Percentiles rank a stretch among this genome's conserved stretches.
Conservation (phyloP, 2,113 vertebrate species). For the Corynorhinus townsendii region DNA sequence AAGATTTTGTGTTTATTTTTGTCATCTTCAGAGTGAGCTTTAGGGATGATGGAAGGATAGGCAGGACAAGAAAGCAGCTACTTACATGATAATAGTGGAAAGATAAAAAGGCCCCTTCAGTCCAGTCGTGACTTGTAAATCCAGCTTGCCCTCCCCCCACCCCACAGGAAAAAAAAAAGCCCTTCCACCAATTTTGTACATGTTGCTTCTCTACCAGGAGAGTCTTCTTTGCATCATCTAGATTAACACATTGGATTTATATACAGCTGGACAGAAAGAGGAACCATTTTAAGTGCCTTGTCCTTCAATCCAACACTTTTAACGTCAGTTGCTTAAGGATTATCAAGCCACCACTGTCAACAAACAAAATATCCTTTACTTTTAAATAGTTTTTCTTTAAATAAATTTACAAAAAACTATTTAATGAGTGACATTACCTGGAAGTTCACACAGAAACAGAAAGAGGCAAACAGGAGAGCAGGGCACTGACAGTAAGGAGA, state of each 20-base stretch:
- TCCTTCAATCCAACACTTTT: conserved; percentile 71
- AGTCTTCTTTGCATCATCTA: conserved; percentile 63
- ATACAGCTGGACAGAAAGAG: conserved; percentile 75
- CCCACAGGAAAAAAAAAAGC: conserved; percentile 31
- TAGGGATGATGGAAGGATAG: conserved; percentile 74
- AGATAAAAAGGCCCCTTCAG: conserved; percentile 79
- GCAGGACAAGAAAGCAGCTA: conserved; percentile 83
- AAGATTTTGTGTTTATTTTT: conserved; percentile 71
- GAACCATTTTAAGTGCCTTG: conserved; percentile 73
- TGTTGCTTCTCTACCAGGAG: conserved; percentile 66
- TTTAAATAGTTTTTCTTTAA: conserved; percentile 75
- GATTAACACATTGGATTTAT: conserved; percentile 65
- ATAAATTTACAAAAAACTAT: conserved; percentile 64
- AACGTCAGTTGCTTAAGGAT: conserved; percentile 78
- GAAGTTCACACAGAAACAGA: conserved; percentile 80
- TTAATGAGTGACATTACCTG: conserved; percentile 71
- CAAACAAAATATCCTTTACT: conserved; percentile 70
- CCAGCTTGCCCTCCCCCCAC: conserved; percentile 61
- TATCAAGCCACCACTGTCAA: conserved; percentile 83
- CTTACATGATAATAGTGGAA: conserved; percentile 84
- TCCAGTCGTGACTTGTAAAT: conserved; percentile 80
- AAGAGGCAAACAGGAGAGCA: conserved; percentile 77
- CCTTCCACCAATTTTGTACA: conserved; percentile 56
- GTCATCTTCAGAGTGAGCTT: conserved; percentile 77
- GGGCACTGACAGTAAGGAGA: conserved; percentile 70